Conservation (phyloP, 2,888 invertebrate species). For the Xylophagus ater region DNA sequence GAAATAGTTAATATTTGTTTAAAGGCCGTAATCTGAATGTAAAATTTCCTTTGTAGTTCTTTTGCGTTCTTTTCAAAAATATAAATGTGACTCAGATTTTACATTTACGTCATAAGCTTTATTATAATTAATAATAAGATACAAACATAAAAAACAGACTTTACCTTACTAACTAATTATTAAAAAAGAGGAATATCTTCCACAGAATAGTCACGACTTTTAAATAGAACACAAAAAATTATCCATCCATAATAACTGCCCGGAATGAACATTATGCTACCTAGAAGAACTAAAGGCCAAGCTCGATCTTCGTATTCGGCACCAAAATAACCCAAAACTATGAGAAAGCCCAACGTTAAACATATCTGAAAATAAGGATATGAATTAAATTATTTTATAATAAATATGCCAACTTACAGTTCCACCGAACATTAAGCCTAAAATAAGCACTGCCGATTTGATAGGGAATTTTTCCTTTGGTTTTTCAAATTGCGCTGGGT, state of each 20-base stretch:
- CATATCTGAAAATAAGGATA: slow-evolving; percentile 36
- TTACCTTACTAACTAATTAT: no score
- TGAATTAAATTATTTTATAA: background rate
- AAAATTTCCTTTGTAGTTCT: no score
- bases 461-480: slow-evolving; percentile 66
- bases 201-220: slow-evolving; percentile 74
- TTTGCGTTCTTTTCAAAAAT: no score
- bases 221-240: slow-evolving; percentile 72
- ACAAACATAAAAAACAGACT: background rate
- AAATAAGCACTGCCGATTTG: slow-evolving; percentile 68
- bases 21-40: no score
- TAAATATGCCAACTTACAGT: slow-evolving; percentile 27
- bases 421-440: slow-evolving; percentile 64
- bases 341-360: slow-evolving; percentile 59
- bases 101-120: no score
- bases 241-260: slow-evolving; percentile 81
- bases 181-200: slow-evolving; percentile 62
- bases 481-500: slow-evolving; percentile 55
- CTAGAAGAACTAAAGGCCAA: slow-evolving; percentile 80
- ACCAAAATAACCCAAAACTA: slow-evolving; percentile 69
- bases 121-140: no score
- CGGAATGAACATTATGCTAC: slow-evolving; percentile 78
- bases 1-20: no score
- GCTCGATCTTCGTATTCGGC: slow-evolving; percentile 73
- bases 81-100: no score